Percentiles rank a stretch among this genome's conserved stretches.
These are phyloP conservation scores for Ellobius talpinus DNA, from an alignment of 2,113 vertebrate species.

Conservation along the genomic window DNA sequence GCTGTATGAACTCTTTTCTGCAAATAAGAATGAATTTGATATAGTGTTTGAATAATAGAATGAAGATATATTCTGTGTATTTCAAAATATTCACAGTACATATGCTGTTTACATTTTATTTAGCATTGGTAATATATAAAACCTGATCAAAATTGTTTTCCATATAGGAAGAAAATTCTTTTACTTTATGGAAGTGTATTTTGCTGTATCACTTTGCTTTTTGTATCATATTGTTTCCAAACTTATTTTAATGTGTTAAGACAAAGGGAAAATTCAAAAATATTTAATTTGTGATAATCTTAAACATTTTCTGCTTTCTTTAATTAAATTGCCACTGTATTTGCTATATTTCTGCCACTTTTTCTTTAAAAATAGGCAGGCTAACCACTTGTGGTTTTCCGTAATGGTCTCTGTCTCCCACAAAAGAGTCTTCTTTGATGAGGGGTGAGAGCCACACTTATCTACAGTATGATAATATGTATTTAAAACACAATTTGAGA, in stretches of 20 bases:
- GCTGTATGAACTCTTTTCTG: neutral
- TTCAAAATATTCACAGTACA: neutral
- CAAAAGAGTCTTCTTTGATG: neutral
- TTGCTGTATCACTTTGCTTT: neutral
- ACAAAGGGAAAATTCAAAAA: neutral
- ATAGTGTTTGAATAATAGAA: neutral
- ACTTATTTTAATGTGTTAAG: neutral
- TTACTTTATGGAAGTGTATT: constrained; percentile 36
- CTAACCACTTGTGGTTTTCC: neutral
- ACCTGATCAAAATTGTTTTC: neutral
- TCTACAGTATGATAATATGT: neutral
- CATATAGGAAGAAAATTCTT: neutral
- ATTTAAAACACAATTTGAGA: neutral
- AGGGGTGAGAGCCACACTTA: no score
- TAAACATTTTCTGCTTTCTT: neutral
- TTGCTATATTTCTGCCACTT: neutral
- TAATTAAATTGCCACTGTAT: neutral
- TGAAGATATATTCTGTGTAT: neutral
- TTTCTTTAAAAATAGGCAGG: constrained; percentile 1
- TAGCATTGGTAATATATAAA: constrained; percentile 4
- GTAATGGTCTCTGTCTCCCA: neutral
- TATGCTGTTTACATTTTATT: neutral
- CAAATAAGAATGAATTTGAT: constrained; percentile 32
- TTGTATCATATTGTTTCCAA: constrained; percentile 12
- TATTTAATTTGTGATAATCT: neutral